Evolutionary conservation across 2,797 vertebrate genomes (phyloP).

Genomic region (Acipenser ruthenus): DNA sequence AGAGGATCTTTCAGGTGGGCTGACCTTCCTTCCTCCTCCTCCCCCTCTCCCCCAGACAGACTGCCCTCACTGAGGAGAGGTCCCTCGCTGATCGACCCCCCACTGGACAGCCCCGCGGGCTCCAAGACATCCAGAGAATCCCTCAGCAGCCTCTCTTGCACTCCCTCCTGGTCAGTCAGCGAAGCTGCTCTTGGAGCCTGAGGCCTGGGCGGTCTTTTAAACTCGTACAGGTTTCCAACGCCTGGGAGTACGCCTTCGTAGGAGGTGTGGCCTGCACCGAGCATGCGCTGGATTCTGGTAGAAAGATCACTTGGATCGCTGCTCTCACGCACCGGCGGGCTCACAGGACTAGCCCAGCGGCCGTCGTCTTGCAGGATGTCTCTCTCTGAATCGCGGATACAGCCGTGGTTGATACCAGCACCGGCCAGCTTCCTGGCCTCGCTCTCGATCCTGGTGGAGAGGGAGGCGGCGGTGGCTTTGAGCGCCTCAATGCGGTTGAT

Average conservation of each 20-base stretch:
- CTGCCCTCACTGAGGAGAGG: conserved; percentile 79
- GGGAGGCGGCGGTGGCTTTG: conserved; percentile 86
- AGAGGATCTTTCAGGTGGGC: conserved; percentile 28
- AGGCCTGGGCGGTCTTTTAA: conserved; percentile 51
- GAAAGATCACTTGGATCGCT: conserved; percentile 48
- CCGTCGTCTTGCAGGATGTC: conserved; percentile 47
- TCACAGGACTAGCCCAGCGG: conserved; percentile 53
- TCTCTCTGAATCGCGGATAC: conserved; percentile 47
- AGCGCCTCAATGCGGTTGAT: conserved; percentile 81
- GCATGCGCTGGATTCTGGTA: conserved; percentile 64
- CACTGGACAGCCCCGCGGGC: conserved; percentile 51
- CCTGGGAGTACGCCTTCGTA: conserved; percentile 72
- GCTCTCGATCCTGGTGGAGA: conserved; percentile 83
- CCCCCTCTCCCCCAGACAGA: conserved; percentile 49
- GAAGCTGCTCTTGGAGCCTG: conserved; percentile 38
- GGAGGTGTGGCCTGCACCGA: conserved; percentile 59
- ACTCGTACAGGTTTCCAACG: conserved; percentile 61
- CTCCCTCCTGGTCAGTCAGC: conserved; percentile 8
- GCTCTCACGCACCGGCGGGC: conserved; percentile 60
- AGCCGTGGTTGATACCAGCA: conserved; percentile 63
- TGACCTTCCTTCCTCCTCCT: conserved; percentile 62
- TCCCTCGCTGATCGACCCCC: conserved; percentile 83
- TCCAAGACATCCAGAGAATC: not conserved
- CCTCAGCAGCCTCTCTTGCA: not conserved
- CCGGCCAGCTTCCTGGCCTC: conserved; percentile 83